Conservation (phyloP, 2,888 invertebrate genomes). For the Acleris holmiana region DNA sequence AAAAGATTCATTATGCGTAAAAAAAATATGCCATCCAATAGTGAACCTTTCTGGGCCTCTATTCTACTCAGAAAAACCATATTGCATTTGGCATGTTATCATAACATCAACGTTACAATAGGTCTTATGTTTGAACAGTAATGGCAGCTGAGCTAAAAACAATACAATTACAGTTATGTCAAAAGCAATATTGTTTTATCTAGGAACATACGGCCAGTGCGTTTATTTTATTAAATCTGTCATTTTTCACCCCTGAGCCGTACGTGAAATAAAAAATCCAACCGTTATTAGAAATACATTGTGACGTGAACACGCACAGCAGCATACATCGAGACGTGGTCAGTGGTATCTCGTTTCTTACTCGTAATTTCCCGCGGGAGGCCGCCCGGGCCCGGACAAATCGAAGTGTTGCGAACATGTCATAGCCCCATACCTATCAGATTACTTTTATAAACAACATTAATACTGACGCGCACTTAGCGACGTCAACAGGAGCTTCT, state of each 20-base stretch:
- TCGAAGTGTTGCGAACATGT: conserved; percentile 61
- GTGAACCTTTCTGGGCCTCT: too few relatives aligned
- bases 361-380: conserved; percentile 75
- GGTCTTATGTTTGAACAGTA: too few relatives aligned
- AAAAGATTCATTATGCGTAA: too few relatives aligned
- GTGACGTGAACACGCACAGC: conserved; percentile 45
- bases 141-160: too few relatives aligned
- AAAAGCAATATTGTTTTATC: too few relatives aligned
- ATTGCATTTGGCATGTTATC: too few relatives aligned
- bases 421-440: conserved; percentile 58
- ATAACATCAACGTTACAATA: too few relatives aligned
- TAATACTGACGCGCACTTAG: conserved; percentile 43
- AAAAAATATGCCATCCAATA: too few relatives aligned
- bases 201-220: not conserved
- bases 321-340: conserved; percentile 57
- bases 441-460: conserved; percentile 66
- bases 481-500: conserved; percentile 14
- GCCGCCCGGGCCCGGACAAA: conserved; percentile 67
- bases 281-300: conserved; percentile 40
- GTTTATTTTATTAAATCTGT: conserved; percentile 14
- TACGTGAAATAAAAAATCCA: conserved; percentile 30
- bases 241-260: conserved; percentile 14
- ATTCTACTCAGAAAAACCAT: too few relatives aligned
- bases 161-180: too few relatives aligned
- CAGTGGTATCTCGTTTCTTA: conserved; percentile 69